These are phyloP conservation scores for Antrozous pallidus DNA, from an alignment of 2,797 vertebrate genomes.

Conservation along the genomic window DNA sequence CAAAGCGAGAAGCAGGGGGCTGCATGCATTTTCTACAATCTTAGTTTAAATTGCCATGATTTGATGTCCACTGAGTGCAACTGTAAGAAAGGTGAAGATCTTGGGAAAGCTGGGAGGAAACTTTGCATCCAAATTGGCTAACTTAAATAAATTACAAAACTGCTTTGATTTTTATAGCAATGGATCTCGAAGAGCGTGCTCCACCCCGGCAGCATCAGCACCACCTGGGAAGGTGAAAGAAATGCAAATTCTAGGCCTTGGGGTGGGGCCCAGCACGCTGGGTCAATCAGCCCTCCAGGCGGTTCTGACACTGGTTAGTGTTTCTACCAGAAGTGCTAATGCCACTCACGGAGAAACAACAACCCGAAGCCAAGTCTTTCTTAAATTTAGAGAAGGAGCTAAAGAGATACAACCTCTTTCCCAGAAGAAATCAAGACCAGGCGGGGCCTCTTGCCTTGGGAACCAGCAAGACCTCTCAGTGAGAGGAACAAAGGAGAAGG, in stretches of 20 bases:
- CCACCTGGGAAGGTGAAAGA: background rate
- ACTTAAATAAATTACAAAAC: background rate
- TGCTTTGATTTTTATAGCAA: slow-evolving; percentile 6
- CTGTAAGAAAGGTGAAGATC: background rate
- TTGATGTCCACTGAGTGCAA: background rate
- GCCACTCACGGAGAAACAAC: background rate
- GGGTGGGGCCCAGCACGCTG: background rate
- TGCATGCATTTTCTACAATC: background rate
- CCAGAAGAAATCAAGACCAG: background rate
- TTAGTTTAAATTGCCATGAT: background rate
- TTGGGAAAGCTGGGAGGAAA: background rate
- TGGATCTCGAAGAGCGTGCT: background rate
- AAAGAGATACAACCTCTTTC: background rate
- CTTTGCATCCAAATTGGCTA: slow-evolving; percentile 20
- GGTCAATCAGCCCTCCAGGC: background rate
- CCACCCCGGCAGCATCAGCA: background rate
- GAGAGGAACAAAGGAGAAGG: background rate
- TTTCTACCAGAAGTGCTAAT: background rate
- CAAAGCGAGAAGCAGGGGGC: background rate
- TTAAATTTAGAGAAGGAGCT: background rate
- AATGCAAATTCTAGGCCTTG: background rate
- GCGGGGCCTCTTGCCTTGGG: background rate
- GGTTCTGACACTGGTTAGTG: background rate
- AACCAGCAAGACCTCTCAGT: background rate
- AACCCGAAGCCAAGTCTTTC: background rate